Base-by-base conservation (phyloP, 2,888 invertebrate species). In the Cephus spinipes region DNA sequence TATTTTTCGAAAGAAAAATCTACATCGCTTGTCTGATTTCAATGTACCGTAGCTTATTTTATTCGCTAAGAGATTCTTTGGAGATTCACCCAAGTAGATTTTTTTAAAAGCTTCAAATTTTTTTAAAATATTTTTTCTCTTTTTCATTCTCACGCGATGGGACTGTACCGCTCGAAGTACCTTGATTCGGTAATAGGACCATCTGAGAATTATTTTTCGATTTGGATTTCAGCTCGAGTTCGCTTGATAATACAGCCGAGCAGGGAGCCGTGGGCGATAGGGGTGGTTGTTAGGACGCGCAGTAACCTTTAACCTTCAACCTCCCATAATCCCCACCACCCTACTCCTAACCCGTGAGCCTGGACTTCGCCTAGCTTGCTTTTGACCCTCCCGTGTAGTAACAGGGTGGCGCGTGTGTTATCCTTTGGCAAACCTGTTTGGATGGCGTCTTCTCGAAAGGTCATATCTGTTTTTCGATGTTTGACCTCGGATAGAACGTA, bases 261-360 rank as follows among this genome's bases (percentile, higher is more conserved):
- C 35, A 23, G 55, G 23, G 55, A 55, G 23, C 55, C 55, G 23
- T 55, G 55, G 55, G 55, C 23, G 55, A 23, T 55, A 23, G 55
- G 9, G 23, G 55, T 55, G 55, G 55, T 23, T 55, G 55, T 55
- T 23, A 55, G 55, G 55, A 55, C 55, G 55, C 55, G 55, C 55
- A 55, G 69, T 76, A 78, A 79, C 68, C 75, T 78, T 74, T 75
- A 69, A 79, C 79, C 79, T 79, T 79, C 75, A 30, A 31, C 73
- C 73, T 11, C 73, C 73, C 23, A 55, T 15, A 6, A 23, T 6
- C 40, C 40, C 15, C 15, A 40, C 15, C 15, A 15, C 2, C 40
- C 23, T 3, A 6, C 9, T 6, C 23, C 55, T 55, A 55, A 9
- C 15, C 55, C 6, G 23, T 55, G 55, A 2, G 55, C 55, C 55